phyloP scores from a whole-genome alignment of 1,140 invertebrate species.

The Pseudomyrmex pallidus region DNA sequence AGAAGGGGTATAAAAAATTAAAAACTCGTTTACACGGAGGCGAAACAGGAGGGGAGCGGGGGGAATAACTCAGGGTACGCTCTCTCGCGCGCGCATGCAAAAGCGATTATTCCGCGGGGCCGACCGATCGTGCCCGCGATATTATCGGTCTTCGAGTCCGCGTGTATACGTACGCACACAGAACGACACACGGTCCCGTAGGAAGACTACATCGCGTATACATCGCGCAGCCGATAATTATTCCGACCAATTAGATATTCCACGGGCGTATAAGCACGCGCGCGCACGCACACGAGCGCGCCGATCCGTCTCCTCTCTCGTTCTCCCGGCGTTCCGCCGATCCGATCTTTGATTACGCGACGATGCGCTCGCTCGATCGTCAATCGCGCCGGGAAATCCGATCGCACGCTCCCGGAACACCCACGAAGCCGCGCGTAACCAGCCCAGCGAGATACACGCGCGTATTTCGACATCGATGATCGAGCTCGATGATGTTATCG shows the following conservation, averaged over 20 bases:
- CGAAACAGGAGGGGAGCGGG: slow-evolving; percentile 14
- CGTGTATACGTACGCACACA: neutral
- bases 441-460: neutral
- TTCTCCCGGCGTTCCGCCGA: slow-evolving; percentile 34
- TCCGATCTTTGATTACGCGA: slow-evolving; percentile 56
- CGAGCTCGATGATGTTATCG: neutral
- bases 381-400: slow-evolving; percentile 50
- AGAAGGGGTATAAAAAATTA: slow-evolving; percentile 86
- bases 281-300: slow-evolving; percentile 26
- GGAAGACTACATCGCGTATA: neutral
- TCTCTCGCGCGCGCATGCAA: slow-evolving; percentile 64
- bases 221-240: slow-evolving; percentile 51
- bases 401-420: slow-evolving; percentile 51
- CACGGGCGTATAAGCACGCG: slow-evolving; percentile 37
- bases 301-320: neutral
- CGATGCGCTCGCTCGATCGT: slow-evolving; percentile 37
- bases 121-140: slow-evolving; percentile 50
- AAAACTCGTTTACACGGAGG: slow-evolving; percentile 78
- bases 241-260: slow-evolving; percentile 68
- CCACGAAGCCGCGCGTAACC: slow-evolving; percentile 22
- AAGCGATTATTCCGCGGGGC: slow-evolving; percentile 65
- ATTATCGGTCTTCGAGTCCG: slow-evolving; percentile 27
- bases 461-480: slow-evolving; percentile 22
- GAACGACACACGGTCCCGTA: neutral
- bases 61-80: slow-evolving; percentile 50